Conservation (phyloP, 1,140 invertebrate genomes). For the Nebria ingens region DNA sequence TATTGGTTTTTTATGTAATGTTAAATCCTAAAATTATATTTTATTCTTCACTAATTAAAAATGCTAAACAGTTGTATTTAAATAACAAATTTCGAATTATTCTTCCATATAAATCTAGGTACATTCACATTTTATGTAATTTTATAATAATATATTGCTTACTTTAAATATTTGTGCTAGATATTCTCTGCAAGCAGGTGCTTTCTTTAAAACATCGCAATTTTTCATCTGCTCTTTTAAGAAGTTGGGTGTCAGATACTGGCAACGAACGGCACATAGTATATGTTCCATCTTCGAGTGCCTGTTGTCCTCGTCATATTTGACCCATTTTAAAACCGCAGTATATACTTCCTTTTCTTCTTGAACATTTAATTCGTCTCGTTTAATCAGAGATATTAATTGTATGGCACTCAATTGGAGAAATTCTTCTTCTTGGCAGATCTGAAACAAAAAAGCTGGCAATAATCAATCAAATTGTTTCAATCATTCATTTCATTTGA, state of each 20-base stretch:
- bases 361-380: slow-evolving; percentile 81
- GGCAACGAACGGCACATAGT: slow-evolving; percentile 75
- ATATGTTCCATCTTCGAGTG: slow-evolving; percentile 79
- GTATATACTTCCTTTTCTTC: slow-evolving; percentile 88
- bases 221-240: slow-evolving; percentile 82
- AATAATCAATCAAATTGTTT: background rate
- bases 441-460: slow-evolving; percentile 36
- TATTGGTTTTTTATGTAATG: slow-evolving; percentile 66
- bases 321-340: slow-evolving; percentile 83
- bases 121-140: too few relatives aligned
- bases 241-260: slow-evolving; percentile 85
- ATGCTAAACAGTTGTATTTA: too few relatives aligned
- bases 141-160: too few relatives aligned
- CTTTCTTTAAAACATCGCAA: slow-evolving; percentile 77
- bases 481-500: background rate
- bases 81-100: too few relatives aligned
- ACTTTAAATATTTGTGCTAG: slow-evolving; percentile 80
- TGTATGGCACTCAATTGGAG: slow-evolving; percentile 69
- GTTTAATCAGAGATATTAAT: slow-evolving; percentile 66
- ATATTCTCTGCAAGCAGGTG: slow-evolving; percentile 81
- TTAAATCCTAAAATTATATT: slow-evolving; percentile 52
- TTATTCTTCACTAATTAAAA: slow-evolving; percentile 13
- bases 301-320: slow-evolving; percentile 73
- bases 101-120: too few relatives aligned
- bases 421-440: slow-evolving; percentile 85